Evolutionary conservation across 2,113 vertebrate genomes (phyloP).

Genomic region (Hemichromis elongatus): DNA sequence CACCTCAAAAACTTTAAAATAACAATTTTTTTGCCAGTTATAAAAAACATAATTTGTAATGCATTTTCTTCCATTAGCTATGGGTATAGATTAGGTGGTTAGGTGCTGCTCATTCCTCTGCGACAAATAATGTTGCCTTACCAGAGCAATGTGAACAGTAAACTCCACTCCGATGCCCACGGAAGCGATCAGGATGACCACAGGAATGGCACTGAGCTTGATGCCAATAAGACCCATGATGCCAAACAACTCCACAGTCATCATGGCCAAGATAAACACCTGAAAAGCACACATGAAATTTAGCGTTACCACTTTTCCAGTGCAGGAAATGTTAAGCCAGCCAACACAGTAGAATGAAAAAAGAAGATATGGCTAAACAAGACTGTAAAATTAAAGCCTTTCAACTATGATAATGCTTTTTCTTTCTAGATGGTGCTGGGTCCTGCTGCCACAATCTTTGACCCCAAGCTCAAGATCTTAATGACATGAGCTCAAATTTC

Average conservation of each 20-base stretch:
- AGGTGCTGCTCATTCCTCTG: background rate
- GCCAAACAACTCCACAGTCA: constrained; percentile 96
- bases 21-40: background rate
- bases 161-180: constrained; percentile 98
- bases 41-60: background rate
- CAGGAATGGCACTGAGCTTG: constrained; percentile 96
- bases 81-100: background rate
- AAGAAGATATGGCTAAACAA: background rate
- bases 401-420: background rate
- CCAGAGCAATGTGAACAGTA: constrained; percentile 95
- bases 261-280: constrained; percentile 93
- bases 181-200: constrained; percentile 95
- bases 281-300: constrained; percentile 36
- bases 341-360: background rate
- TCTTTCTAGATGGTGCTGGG: background rate
- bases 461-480: constrained; percentile 45
- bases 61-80: background rate
- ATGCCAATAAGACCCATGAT: constrained; percentile 99
- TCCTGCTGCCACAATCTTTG: constrained; percentile 32
- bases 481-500: constrained; percentile 58
- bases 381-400: background rate
- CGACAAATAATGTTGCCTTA: constrained; percentile 58
- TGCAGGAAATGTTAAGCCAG: background rate
- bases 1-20: background rate
- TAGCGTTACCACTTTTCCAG: background rate